These are phyloP conservation scores for Caerostris darwini DNA, from an alignment of 1,140 invertebrate genomes.

Conservation along the genomic window DNA sequence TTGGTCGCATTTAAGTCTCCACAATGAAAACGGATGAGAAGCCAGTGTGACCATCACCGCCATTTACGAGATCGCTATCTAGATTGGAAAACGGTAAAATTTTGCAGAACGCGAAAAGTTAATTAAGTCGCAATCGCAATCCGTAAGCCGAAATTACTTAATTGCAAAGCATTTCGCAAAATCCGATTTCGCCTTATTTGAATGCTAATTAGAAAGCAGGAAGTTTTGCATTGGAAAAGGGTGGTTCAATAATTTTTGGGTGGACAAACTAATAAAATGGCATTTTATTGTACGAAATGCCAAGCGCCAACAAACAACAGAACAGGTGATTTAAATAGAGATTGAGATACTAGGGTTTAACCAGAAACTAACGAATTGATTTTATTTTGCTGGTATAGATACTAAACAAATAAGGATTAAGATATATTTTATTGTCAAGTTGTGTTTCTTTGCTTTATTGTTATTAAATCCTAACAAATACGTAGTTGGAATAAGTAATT, in stretches of 20 bases:
- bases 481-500: no score
- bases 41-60: background rate
- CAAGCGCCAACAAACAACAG: background rate
- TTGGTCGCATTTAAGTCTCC: background rate
- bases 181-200: constrained; percentile 45
- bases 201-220: constrained; percentile 39
- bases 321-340: background rate
- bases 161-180: constrained; percentile 23
- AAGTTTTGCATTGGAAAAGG: background rate
- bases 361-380: no score
- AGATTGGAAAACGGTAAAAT: constrained; percentile 8
- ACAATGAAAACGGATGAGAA: constrained; percentile 5
- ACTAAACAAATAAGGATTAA: no score
- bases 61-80: constrained; percentile 14
- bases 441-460: no score
- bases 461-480: no score
- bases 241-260: background rate
- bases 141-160: constrained; percentile 43
- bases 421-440: no score
- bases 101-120: constrained; percentile 43
- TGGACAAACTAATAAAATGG: background rate
- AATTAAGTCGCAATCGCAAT: constrained; percentile 51
- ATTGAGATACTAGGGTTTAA: background rate
- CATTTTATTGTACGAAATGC: background rate
- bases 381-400: no score